These are phyloP conservation scores for Polypterus senegalus DNA, from an alignment of 2,113 vertebrate genomes.

Conservation along the genomic window DNA sequence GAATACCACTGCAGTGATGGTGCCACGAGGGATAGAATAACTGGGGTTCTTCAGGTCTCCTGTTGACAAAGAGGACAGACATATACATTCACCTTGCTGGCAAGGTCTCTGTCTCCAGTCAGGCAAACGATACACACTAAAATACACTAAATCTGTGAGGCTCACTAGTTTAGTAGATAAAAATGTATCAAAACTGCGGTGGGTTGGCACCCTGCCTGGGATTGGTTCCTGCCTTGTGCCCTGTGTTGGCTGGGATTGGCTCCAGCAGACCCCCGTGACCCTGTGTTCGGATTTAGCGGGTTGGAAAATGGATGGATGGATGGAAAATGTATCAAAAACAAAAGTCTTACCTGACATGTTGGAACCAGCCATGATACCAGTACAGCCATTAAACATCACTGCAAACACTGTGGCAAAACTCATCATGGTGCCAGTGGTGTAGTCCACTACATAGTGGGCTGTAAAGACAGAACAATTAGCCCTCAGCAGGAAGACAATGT, in stretches of 20 bases:
- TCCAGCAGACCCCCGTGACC: too few species aligned
- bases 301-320: too few species aligned
- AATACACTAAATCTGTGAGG: too few species aligned
- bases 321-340: too few species aligned
- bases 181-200: too few species aligned
- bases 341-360: conserved; percentile 67
- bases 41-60: conserved; percentile 76
- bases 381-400: conserved; percentile 80
- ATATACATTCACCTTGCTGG: neutral
- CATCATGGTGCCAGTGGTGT: conserved; percentile 60
- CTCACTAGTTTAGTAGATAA: too few species aligned
- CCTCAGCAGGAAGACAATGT: conserved; percentile 4
- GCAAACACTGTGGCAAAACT: conserved; percentile 68
- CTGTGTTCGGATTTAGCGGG: too few species aligned
- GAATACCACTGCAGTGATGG: conserved; percentile 77
- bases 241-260: too few species aligned
- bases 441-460: conserved; percentile 59
- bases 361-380: conserved; percentile 77
- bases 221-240: too few species aligned
- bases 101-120: neutral
- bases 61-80: conserved; percentile 21
- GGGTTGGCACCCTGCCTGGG: too few species aligned
- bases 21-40: conserved; percentile 76
- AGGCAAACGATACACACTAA: too few species aligned
- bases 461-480: conserved; percentile 6